A percentile compares a stretch with the other conserved stretches of the same genome.
These are phyloP conservation scores for Phrynocephalus versicolor DNA, from an alignment of 2,113 vertebrate genomes.

Conservation along the genomic window DNA sequence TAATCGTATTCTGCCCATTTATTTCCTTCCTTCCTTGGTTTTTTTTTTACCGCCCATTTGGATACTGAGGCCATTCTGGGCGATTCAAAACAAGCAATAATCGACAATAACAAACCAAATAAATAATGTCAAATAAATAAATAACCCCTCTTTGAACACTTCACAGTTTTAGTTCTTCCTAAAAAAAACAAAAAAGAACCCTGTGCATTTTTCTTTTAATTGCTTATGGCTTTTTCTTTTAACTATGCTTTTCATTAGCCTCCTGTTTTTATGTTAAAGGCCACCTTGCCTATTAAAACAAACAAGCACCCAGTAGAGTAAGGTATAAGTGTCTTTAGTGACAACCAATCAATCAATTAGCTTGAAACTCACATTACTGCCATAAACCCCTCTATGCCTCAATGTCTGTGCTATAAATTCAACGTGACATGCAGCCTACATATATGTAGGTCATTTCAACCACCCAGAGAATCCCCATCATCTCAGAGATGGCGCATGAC, in stretches of 20 bases:
- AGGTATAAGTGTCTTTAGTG: not conserved
- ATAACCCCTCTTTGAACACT: too few relatives aligned
- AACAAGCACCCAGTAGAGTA: not conserved
- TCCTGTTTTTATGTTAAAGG: not conserved
- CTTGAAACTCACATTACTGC: not conserved
- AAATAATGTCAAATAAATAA: too few relatives aligned
- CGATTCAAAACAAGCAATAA: too few relatives aligned
- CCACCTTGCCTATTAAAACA: not conserved
- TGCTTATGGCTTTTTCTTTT: not conserved
- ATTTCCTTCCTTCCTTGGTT: too few relatives aligned
- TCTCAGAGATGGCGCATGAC: not conserved
- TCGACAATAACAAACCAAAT: too few relatives aligned
- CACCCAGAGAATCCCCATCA: not conserved
- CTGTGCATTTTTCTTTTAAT: not conserved
- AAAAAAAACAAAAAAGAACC: too few relatives aligned
- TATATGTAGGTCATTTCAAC: constrained; percentile 11
- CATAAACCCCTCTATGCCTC: not conserved
- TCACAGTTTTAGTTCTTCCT: too few relatives aligned
- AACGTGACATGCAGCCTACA: constrained; percentile 6
- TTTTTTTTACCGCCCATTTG: too few relatives aligned
- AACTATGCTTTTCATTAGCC: not conserved
- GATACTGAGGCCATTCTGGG: too few relatives aligned
- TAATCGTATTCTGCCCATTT: too few relatives aligned
- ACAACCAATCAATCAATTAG: not conserved
- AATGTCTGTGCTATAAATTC: not conserved